Base-by-base conservation (phyloP, 2,797 vertebrate species). In the Myiothlypis chrysogaster region DNA sequence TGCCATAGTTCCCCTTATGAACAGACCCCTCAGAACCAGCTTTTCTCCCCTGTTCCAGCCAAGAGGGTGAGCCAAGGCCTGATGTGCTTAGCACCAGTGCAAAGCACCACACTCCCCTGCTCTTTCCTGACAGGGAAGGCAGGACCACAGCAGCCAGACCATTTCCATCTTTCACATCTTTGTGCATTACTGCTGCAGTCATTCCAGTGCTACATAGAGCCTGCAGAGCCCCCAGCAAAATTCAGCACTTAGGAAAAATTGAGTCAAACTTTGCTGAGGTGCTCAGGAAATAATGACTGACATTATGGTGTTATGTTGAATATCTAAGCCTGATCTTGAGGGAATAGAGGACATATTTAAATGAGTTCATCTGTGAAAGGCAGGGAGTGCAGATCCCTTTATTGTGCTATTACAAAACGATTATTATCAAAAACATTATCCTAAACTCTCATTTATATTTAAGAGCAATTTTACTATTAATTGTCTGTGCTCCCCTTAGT, bases 401-500 rank as follows among this genome's bases (percentile, higher is more conserved):
- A 84, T 87, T 81, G 27, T 81, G 79, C 83, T 82, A 94, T 96
- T 92, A 94, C 79, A 56, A 49, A 70, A 89, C 94, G 80, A 95
- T 89, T 95, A 93, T 85, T 89, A 97, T 87, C 66, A 86, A 96
- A 96, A 97, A 92, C 81, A 93, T 95, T 96, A 95, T 93, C 93
- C 78, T 92, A 93, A 95, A 87, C 27, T 81, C 95, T 97, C 96
- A 96, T 96, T 94, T 97, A 96, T 93, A 96, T 95, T 97, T 96
- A 86, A 97, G 65, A 93, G 83, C 83, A 95, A 91, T 85, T 95
- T 94, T 90, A 64, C 91, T 95, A 97, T 96, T 97, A 97, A 98
- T 96, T 97, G 82, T 84, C 94, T 93, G n/a, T 47, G 66, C 84
- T 97, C 63, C 70, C 80, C 70, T 97, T 80, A 92, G 90, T 97